Evolutionary conservation across 2,797 vertebrate species (phyloP).

Genomic region (Melanotaenia nigrans): DNA sequence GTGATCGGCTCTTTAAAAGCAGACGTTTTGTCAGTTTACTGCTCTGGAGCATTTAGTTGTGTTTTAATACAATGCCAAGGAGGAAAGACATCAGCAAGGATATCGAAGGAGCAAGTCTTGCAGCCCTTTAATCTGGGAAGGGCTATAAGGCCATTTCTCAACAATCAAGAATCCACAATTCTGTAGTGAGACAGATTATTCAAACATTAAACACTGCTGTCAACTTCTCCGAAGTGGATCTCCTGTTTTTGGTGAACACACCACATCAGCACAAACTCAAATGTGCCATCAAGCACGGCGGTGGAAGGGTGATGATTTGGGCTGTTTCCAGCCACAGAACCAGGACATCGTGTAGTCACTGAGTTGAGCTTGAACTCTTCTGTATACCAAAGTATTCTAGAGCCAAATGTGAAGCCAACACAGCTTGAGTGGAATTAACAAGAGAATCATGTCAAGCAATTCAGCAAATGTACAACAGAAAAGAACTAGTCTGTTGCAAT

Average conservation of each 20-base stretch:
- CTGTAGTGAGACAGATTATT: not conserved
- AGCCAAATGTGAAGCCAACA: not conserved
- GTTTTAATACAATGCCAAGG: not conserved
- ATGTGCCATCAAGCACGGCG: not conserved
- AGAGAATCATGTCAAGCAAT: too few relatives aligned
- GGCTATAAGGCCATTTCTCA: not conserved
- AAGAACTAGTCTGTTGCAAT: not conserved
- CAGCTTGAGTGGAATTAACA: too few relatives aligned
- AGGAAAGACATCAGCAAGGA: not conserved
- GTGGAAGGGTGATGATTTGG: not conserved
- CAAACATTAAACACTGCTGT: not conserved
- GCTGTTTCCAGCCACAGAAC: not conserved
- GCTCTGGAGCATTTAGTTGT: not conserved
- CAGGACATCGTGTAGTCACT: not conserved
- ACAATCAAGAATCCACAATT: not conserved
- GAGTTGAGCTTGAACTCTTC: too few relatives aligned
- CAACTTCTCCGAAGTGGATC: not conserved
- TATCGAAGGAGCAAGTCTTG: not conserved
- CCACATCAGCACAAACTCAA: not conserved
- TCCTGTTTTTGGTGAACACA: not conserved
- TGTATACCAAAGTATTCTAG: not conserved
- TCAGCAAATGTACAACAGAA: not conserved
- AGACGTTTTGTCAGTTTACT: too few relatives aligned
- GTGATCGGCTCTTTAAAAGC: too few relatives aligned
- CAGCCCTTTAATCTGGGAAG: not conserved